A percentile compares a stretch with the other conserved stretches of the same genome.
Evolutionary conservation across 2,888 invertebrate genomes (phyloP).

Genomic region (Cataglyphis livida): DNA sequence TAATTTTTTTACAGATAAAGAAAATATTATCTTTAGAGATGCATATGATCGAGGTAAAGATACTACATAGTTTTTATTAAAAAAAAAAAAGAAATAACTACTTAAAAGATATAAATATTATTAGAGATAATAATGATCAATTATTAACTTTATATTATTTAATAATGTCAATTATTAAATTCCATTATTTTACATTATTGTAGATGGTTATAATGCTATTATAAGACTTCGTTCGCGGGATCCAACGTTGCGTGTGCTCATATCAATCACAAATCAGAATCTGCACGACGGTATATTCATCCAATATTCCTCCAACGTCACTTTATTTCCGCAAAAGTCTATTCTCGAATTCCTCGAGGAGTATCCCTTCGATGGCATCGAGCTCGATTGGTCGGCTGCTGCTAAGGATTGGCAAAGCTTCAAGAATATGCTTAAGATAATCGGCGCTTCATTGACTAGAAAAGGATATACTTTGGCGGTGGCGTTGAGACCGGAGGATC

Average conservation of each 20-base stretch:
- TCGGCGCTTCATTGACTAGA: constrained; percentile 84
- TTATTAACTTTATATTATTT: not conserved
- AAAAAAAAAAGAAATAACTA: not conserved
- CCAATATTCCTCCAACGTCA: constrained; percentile 20
- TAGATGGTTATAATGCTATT: constrained; percentile 91
- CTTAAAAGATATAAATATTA: not conserved
- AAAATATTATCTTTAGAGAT: constrained; percentile 89
- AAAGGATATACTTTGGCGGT: constrained; percentile 88
- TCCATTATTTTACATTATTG: constrained; percentile 36
- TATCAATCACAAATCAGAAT: constrained; percentile 87
- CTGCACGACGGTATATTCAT: constrained; percentile 39
- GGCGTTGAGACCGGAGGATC: constrained; percentile 89
- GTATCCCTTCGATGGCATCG: constrained; percentile 93
- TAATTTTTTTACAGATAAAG: constrained; percentile 86
- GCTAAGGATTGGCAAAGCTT: constrained; percentile 30
- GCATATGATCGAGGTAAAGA: constrained; percentile 91
- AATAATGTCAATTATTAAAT: constrained; percentile 36
- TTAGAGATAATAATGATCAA: not conserved
- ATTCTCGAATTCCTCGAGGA: constrained; percentile 89
- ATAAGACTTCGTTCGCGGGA: constrained; percentile 90
- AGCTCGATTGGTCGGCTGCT: constrained; percentile 88
- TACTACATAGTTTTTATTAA: constrained; percentile 74
- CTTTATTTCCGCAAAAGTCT: constrained; percentile 86
- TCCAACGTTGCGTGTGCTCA: constrained; percentile 89
- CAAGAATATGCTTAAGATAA: constrained; percentile 12